phyloP scores from a whole-genome alignment of 2,888 invertebrate genomes.

The Agrochola litura region DNA sequence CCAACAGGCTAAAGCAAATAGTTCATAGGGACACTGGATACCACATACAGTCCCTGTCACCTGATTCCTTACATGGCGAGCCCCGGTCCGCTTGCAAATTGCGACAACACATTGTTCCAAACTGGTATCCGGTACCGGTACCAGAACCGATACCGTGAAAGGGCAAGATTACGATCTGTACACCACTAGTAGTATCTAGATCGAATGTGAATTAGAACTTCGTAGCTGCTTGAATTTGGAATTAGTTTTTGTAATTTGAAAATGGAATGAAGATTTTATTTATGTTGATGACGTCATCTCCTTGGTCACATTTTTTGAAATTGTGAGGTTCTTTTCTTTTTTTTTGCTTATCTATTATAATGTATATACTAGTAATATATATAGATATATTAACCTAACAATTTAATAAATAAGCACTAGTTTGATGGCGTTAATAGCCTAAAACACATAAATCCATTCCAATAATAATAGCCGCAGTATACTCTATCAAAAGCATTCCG shows the following conservation, averaged over 20 bases:
- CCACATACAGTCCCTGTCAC: slow-evolving; percentile 63
- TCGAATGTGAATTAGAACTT: slow-evolving; percentile 66
- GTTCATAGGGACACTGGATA: slow-evolving; percentile 60
- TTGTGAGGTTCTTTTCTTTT: no score
- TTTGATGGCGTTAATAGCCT: slow-evolving; percentile 45
- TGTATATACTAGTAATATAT: no score
- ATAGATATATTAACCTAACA: slow-evolving; percentile 12
- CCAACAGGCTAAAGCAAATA: slow-evolving; percentile 38
- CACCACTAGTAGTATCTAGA: slow-evolving; percentile 66
- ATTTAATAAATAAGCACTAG: slow-evolving; percentile 6
- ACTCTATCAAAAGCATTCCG: slow-evolving; percentile 65
- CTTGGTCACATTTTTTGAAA: not conserved
- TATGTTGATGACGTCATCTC: slow-evolving; percentile 2
- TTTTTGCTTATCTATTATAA: not conserved
- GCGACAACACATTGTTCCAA: slow-evolving; percentile 87
- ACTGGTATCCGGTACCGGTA: slow-evolving; percentile 68
- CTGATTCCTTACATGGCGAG: slow-evolving; percentile 79
- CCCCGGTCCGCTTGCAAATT: slow-evolving; percentile 88
- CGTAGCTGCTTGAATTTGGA: slow-evolving; percentile 41
- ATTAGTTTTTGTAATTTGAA: slow-evolving; percentile 47
- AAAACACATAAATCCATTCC: slow-evolving; percentile 34
- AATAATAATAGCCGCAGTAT: slow-evolving; percentile 31
- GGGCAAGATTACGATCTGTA: slow-evolving; percentile 72
- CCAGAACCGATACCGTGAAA: slow-evolving; percentile 63
- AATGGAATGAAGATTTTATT: slow-evolving; percentile 36